Evolutionary conservation across 2,888 invertebrate genomes (phyloP), one percentile per base, ranked within the genome.

Genomic region (Timandra comae): DNA sequence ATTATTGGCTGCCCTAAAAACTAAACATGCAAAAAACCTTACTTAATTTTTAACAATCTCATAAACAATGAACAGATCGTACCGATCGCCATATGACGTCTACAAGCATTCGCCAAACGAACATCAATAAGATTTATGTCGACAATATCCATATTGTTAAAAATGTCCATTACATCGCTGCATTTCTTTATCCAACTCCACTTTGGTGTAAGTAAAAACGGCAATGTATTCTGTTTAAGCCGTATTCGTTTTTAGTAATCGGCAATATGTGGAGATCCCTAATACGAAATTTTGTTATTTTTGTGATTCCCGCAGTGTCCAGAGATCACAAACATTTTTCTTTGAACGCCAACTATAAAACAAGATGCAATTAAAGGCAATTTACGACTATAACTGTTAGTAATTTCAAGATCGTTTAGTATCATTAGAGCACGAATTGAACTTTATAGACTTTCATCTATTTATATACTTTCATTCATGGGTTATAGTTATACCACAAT

Each of bases 51-150:
- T 63, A 72, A 65, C 67, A 66, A 72, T 62, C 61, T 52, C 62
- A 72, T 72, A 73, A 80, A 78, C 78, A 78, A 78, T 71, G 73
- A 72, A 61, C 65, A 62, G 71, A 72, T 76, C 67, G 67, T 67
- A 66, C 68, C 66, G 63, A 65, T 65, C 74, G 56, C 81, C 77
- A 75, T 80, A 79, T 79, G 81, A 78, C 73, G 78, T 75, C 75
- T 58, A 46, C 56, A 56, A 55, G 44, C 55, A 49, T 57, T 60
- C 63, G 61, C 63, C 68, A 63, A 66, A 66, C 68, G 38, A 43
- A 43, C 63, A 57, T 63, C 38, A 43, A 42, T 42, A 65, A 75
- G 73, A 78, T 77, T 77, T 77, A 76, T 74, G 52, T 52, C 49
- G 48, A 46, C 52, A 52, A 33, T 42, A 42, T 40, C 36, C 27